Evolutionary conservation across 2,888 invertebrate species (phyloP).

Genomic region (Erynnis tages): DNA sequence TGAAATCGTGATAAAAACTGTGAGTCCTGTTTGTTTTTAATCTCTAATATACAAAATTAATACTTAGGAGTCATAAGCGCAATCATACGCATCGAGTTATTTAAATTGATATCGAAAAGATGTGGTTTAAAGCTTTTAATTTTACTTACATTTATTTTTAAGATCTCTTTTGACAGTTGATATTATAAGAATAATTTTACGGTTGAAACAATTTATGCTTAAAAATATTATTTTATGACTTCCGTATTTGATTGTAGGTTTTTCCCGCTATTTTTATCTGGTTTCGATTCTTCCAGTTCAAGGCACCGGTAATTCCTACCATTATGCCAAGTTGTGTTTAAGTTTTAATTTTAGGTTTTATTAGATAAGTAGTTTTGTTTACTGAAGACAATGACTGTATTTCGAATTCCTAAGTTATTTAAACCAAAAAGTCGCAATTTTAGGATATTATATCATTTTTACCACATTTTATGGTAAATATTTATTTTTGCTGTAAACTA

Average conservation of each 20-base stretch:
- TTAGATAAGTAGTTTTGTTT: conserved; percentile 3
- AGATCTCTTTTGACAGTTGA: too few species aligned
- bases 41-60: too few species aligned
- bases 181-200: too few species aligned
- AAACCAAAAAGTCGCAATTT: conserved; percentile 18
- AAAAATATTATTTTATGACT: too few species aligned
- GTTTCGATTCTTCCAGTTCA: not conserved
- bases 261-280: not conserved
- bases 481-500: conserved; percentile 12
- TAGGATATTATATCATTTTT: not conserved
- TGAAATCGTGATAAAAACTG: too few species aligned
- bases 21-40: too few species aligned
- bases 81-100: too few species aligned
- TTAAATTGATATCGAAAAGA: too few species aligned
- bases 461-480: not conserved
- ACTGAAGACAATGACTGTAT: conserved; percentile 13
- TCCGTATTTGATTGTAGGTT: not conserved
- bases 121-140: too few species aligned
- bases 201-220: too few species aligned
- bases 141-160: too few species aligned
- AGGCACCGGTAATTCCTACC: not conserved
- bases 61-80: too few species aligned
- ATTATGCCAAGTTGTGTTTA: conserved; percentile 1
- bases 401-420: conserved; percentile 20
- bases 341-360: conserved; percentile 1